Evolutionary conservation across 2,797 vertebrate genomes (phyloP).

Genomic region (Falco peregrinus): DNA sequence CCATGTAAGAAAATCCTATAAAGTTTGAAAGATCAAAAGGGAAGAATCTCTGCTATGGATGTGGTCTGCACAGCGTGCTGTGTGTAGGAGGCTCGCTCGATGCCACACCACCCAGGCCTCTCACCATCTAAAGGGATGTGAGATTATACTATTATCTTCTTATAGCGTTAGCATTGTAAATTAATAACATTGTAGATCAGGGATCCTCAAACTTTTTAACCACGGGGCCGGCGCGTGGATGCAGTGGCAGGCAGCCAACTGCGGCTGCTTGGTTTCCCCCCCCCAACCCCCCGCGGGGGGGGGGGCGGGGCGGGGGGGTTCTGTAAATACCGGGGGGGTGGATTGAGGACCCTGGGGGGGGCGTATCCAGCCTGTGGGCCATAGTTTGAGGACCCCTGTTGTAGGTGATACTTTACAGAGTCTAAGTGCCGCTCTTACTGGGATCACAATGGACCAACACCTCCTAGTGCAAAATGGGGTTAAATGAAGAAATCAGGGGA

Average conservation of each 20-base stretch:
- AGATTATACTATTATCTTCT: neutral
- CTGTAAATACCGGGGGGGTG: no score
- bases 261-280: no score
- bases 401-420: neutral
- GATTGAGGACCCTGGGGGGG: no score
- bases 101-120: neutral
- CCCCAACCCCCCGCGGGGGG: no score
- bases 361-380: no score
- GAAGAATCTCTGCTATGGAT: neutral
- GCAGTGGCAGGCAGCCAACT: no score
- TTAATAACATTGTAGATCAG: neutral
- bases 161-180: neutral
- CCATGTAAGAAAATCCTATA: neutral
- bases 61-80: neutral
- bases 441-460: neutral
- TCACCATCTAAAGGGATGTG: no score
- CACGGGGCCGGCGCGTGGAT: no score
- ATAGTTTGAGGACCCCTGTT: no score
- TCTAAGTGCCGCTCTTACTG: neutral
- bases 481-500: neutral
- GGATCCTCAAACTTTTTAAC: no score
- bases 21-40: neutral
- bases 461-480: neutral
- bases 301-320: no score
- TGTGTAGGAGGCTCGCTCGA: neutral